Percentiles rank a stretch among this genome's conserved stretches.
Evolutionary conservation across 1,140 invertebrate genomes (phyloP).

Genomic region (Parapsyche elsis): DNA sequence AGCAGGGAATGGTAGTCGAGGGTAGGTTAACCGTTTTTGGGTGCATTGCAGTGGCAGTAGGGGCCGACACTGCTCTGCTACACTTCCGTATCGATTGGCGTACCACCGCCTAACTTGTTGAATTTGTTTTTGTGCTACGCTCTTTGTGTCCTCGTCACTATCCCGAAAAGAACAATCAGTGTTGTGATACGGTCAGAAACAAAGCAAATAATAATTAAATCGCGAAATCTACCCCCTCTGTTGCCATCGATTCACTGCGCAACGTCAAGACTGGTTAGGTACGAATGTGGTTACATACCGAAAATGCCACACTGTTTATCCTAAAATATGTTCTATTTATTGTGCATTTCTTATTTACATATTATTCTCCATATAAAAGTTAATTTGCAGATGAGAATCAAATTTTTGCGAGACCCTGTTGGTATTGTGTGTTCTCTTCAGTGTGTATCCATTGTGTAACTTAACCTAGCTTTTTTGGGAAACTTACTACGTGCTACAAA

Average conservation of each 20-base stretch:
- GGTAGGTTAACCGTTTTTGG: conserved; percentile 35
- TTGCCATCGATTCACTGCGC: background rate
- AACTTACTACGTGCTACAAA: too few relatives aligned
- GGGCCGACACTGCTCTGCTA: background rate
- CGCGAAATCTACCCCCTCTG: background rate
- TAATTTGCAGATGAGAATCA: background rate
- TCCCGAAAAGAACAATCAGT: background rate
- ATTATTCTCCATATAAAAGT: background rate
- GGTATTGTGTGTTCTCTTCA: too few relatives aligned
- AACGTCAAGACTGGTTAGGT: background rate
- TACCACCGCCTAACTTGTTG: conserved; percentile 29
- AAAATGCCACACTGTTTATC: background rate
- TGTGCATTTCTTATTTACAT: background rate
- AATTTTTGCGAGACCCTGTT: background rate
- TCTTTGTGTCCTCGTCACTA: background rate
- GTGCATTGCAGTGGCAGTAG: conserved; percentile 43
- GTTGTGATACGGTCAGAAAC: background rate
- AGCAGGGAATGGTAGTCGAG: conserved; percentile 4
- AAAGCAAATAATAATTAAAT: background rate
- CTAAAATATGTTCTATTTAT: background rate
- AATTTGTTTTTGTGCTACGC: conserved; percentile 34
- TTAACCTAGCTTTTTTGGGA: too few relatives aligned
- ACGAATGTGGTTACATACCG: background rate
- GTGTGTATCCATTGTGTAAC: too few relatives aligned
- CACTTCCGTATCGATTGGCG: conserved; percentile 32